phyloP scores from a whole-genome alignment of 2,797 vertebrate species.

The Poecilia wingei region DNA sequence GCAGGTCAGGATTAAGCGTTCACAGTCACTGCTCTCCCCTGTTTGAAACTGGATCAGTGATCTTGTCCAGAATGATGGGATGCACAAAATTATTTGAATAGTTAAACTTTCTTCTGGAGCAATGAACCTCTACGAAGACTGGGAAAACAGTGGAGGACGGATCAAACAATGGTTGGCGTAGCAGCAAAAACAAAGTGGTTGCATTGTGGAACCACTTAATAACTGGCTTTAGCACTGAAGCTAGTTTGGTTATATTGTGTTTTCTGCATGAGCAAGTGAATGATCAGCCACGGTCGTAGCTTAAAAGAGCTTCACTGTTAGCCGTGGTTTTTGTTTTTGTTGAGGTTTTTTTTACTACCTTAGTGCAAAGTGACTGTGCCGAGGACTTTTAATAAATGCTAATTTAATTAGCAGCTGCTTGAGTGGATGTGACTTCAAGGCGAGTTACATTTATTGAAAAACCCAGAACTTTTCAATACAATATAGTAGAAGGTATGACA shows the following conservation, averaged over 20 bases:
- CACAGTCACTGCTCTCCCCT: background rate
- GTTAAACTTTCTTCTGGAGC: background rate
- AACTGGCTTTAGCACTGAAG: background rate
- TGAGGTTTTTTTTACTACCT: background rate
- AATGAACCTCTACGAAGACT: background rate
- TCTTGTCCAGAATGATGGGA: background rate
- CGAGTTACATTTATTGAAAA: background rate
- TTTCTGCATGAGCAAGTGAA: background rate
- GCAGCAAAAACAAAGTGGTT: background rate
- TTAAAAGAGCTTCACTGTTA: background rate
- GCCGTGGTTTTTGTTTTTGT: background rate
- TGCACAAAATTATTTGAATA: background rate
- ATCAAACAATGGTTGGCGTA: background rate
- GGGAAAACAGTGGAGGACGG: background rate
- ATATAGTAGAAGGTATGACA: background rate
- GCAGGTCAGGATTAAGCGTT: background rate
- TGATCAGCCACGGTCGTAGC: background rate
- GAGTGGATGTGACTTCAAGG: background rate
- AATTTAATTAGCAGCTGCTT: background rate
- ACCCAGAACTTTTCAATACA: background rate
- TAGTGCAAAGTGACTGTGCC: background rate
- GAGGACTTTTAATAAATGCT: background rate
- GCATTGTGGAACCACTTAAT: background rate
- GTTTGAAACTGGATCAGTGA: background rate
- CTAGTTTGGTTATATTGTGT: background rate